These are phyloP conservation scores for Toxotes lorentzi DNA, from an alignment of 2,797 vertebrate species.

Conservation along the genomic window DNA sequence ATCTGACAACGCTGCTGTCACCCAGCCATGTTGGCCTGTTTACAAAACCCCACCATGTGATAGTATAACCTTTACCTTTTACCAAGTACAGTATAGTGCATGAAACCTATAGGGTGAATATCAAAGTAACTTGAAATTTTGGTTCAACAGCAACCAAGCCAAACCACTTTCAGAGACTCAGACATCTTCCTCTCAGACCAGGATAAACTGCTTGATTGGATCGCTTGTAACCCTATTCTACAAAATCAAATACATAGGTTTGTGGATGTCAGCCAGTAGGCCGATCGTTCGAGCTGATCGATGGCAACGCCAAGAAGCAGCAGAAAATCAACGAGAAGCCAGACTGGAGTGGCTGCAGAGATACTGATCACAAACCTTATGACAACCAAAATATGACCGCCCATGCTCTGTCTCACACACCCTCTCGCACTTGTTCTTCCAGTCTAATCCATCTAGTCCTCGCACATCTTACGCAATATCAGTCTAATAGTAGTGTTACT, in stretches of 20 bases:
- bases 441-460: conserved; percentile 1
- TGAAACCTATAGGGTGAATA: neutral
- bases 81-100: neutral
- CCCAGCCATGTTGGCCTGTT: neutral
- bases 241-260: conserved; percentile 37
- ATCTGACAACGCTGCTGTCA: conserved; percentile 24
- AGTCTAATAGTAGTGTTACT: conserved; percentile 9
- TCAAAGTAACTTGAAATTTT: neutral
- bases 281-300: conserved; percentile 53
- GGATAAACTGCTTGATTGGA: conserved; percentile 11
- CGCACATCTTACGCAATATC: neutral
- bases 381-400: conserved; percentile 62
- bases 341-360: conserved; percentile 48
- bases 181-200: neutral
- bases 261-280: conserved; percentile 41
- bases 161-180: neutral
- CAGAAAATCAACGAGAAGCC: conserved; percentile 67
- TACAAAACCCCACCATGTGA: conserved; percentile 10
- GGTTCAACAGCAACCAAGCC: neutral
- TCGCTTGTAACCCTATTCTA: conserved; percentile 32
- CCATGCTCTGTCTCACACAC: conserved; percentile 7
- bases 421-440: neutral
- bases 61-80: conserved; percentile 4
- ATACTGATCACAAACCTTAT: conserved; percentile 64
- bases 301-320: conserved; percentile 37